phyloP scores from a whole-genome alignment of 92 coral and sea anemone genomes.

The Muricea muricata region DNA sequence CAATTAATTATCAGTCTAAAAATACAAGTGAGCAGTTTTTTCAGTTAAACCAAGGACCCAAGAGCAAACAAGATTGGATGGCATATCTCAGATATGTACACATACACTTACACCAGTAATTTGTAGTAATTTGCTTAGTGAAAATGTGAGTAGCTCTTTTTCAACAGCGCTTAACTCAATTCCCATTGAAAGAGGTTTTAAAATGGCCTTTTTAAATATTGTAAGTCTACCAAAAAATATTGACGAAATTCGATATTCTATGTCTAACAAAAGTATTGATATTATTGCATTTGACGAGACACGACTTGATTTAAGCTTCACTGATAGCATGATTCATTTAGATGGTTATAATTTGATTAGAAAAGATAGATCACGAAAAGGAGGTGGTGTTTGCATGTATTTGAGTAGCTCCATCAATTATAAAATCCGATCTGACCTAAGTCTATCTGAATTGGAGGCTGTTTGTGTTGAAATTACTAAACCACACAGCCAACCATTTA shows the following conservation, averaged over 20 bases:
- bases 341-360: slow-evolving; percentile 2
- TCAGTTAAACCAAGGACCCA: not conserved
- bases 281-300: not conserved
- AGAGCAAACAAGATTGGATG: not conserved
- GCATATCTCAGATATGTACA: not conserved
- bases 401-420: slow-evolving; percentile 8
- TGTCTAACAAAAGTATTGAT: slow-evolving; percentile 1
- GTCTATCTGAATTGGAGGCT: slow-evolving; percentile 4
- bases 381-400: slow-evolving; percentile 6
- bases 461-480: not conserved
- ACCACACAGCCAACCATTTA: slow-evolving; percentile 7
- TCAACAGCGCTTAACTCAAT: not conserved
- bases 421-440: not conserved
- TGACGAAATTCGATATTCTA: slow-evolving; percentile 4
- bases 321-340: not conserved
- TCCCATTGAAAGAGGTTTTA: slow-evolving; percentile 20
- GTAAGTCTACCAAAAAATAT: not conserved
- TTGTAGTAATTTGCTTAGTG: not conserved
- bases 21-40: not conserved
- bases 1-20: too few species aligned
- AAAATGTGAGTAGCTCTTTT: slow-evolving; percentile 14
- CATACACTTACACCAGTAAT: not conserved
- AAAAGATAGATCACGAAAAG: slow-evolving; percentile 11
- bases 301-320: not conserved
- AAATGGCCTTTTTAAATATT: not conserved